Base-by-base conservation (phyloP, 2,113 vertebrate species). In the Leuciscus idus region DNA sequence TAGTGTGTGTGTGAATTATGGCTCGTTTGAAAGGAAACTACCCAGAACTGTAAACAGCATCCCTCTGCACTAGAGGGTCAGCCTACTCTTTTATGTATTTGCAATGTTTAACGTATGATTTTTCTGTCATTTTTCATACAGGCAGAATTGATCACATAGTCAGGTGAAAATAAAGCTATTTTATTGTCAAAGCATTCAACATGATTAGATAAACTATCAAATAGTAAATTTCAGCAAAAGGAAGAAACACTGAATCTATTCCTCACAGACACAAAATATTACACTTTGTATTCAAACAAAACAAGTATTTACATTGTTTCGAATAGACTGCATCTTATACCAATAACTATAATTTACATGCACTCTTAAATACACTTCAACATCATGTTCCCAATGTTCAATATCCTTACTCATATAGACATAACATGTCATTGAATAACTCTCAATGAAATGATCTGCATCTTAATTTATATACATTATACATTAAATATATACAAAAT, bases 181-280 rank as follows among this genome's bases (percentile, higher is more conserved):
- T 99, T 99, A 99, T 99, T 99, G 97, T 98, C 96, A 97, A 98
- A 97, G 98, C 98, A 98, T 98, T 96, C 97, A 97, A 97, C 97
- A 97, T 97, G 97, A 96, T 96, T 95, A 92, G 96, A 98, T 97
- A 97, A 97, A 97, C 97, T 98, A 97, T 99, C 96, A 96, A 97
- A 96, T 97, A 96, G 96, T 98, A 97, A 97, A 97, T 97, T 96
- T 96, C 96, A 93, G 93, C 91, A 93, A 94, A 93, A 92, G 91
- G 94, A 96, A 95, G 94, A 95, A 96, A 97, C 96, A 97, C 95
- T 90, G 90, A 95, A 96, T 96, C 96, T 96, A 96, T 94, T 94
- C 93, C 95, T 95, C 96, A 98, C 97, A 93, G 96, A 96, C 97
- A 99, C 97, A 96, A 97, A 97, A 97, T 96, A 95, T 96, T 95